Percentiles rank a stretch among this genome's conserved stretches.
Conservation (phyloP, 2,113 vertebrate genomes). For the Camelus bactrianus region DNA sequence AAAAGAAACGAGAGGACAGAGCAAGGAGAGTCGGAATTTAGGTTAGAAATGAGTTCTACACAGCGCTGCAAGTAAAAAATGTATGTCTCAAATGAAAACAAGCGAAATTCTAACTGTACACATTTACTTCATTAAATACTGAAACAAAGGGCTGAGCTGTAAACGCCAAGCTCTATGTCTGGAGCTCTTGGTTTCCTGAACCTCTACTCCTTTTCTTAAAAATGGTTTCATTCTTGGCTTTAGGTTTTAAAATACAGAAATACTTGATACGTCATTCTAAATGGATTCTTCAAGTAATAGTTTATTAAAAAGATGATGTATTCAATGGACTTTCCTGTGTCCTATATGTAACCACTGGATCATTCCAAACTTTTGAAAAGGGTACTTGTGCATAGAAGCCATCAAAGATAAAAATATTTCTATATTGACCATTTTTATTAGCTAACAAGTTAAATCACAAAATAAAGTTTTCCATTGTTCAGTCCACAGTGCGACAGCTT, state of each 20-base stretch:
- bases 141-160: not conserved
- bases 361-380: not conserved
- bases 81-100: not conserved
- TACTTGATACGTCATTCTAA: conserved; percentile 39
- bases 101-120: not conserved
- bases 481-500: not conserved
- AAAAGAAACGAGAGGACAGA: conserved; percentile 60
- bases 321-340: conserved; percentile 4
- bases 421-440: not conserved
- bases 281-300: not conserved
- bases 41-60: conserved; percentile 71
- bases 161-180: conserved; percentile 57
- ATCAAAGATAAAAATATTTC: not conserved
- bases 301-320: not conserved
- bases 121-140: conserved; percentile 43
- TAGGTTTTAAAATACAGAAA: not conserved
- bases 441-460: not conserved
- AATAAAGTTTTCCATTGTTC: not conserved
- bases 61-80: conserved; percentile 54
- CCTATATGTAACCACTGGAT: not conserved
- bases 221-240: not conserved
- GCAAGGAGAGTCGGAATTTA: conserved; percentile 65
- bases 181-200: not conserved
- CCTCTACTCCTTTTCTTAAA: not conserved
- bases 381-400: not conserved